A percentile compares a stretch with the other conserved stretches of the same genome.
phyloP scores from a whole-genome alignment of 2,888 invertebrate genomes.

The Drosophila melanosoma region DNA sequence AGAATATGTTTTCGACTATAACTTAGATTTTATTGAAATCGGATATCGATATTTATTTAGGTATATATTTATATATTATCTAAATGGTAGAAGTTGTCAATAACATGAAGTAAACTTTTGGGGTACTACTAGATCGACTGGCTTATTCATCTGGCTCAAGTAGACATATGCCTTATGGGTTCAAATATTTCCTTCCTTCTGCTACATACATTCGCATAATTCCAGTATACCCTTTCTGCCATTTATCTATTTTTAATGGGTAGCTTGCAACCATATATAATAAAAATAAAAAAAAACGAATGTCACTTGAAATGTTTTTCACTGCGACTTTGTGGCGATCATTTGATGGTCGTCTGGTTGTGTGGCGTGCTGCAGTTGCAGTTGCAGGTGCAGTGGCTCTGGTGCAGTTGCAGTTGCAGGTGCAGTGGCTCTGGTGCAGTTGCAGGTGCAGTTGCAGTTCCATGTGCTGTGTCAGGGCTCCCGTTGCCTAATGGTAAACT shows the following conservation, averaged over 20 bases:
- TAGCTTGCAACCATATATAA: background rate
- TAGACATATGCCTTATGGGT: background rate
- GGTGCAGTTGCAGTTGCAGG: constrained; percentile 4
- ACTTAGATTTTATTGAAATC: background rate
- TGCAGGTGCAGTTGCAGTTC: background rate
- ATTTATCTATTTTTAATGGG: background rate
- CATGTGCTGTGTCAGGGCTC: constrained; percentile 22
- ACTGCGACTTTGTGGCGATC: constrained; percentile 64
- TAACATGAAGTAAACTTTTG: background rate
- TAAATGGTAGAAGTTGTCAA: background rate
- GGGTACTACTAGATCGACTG: background rate
- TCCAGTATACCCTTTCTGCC: background rate
- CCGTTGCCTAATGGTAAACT: constrained; percentile 59
- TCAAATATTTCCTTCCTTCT: background rate
- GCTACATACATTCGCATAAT: background rate
- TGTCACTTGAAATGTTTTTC: constrained; percentile 72
- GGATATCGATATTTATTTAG: no score
- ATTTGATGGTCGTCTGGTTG: constrained; percentile 48
- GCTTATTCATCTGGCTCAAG: background rate
- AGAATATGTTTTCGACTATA: background rate
- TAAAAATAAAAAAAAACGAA: constrained; percentile 31
- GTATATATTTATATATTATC: background rate
- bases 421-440: background rate
- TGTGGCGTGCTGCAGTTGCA: constrained; percentile 4
- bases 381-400: background rate